phyloP scores from a whole-genome alignment of 2,888 invertebrate species.

The Dyspetes luteomarginatus region DNA sequence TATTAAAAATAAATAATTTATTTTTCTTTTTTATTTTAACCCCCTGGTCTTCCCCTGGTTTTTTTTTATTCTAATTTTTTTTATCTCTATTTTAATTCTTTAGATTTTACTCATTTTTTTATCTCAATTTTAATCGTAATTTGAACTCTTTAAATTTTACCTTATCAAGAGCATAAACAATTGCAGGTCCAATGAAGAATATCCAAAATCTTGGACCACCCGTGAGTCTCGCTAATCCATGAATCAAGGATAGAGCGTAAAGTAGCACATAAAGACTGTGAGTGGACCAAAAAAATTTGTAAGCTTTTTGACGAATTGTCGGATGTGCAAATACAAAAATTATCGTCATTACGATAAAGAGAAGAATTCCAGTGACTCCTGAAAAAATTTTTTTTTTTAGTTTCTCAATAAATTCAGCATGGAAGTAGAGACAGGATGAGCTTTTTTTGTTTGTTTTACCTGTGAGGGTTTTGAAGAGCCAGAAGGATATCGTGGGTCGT shows the following conservation, averaged over 20 bases:
- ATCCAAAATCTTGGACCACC: constrained; percentile 97
- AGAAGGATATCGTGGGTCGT: constrained; percentile 96
- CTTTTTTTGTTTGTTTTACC: constrained; percentile 85
- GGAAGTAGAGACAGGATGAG: neutral
- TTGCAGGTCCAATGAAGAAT: constrained; percentile 96
- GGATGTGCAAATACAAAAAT: constrained; percentile 99
- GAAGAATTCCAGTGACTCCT: constrained; percentile 94
- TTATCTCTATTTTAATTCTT: neutral
- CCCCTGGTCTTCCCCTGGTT: no score
- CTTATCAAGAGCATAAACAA: constrained; percentile 95
- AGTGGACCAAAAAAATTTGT: constrained; percentile 97
- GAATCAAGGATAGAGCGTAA: constrained; percentile 93
- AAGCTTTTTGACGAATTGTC: constrained; percentile 95
- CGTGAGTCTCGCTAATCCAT: constrained; percentile 95
- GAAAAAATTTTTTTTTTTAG: no score
- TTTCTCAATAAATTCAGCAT: no score
- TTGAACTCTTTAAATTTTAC: constrained; percentile 82
- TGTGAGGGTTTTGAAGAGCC: constrained; percentile 97
- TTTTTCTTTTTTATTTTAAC: neutral
- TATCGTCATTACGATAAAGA: constrained; percentile 96
- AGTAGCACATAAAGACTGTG: constrained; percentile 95
- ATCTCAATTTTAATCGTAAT: neutral
- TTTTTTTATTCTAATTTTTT: no score
- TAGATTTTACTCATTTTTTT: no score
- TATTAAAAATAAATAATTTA: no score